Evolutionary conservation across 2,113 vertebrate species (phyloP), one percentile per base, ranked within the genome.

Genomic region (Cyanistes caeruleus): DNA sequence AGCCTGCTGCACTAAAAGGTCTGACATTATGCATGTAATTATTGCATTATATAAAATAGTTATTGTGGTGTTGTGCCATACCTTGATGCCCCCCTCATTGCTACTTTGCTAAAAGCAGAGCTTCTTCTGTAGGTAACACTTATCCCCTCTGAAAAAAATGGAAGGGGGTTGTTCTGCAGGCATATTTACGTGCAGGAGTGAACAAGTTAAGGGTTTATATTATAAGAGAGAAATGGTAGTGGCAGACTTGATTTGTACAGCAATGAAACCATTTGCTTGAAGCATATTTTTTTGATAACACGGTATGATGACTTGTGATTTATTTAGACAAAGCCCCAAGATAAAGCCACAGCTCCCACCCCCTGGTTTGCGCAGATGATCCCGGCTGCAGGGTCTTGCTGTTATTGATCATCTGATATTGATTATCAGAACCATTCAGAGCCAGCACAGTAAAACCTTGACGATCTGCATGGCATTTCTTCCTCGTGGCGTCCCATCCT

Each of bases 321-420:
- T 93, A 87, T 91, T 87, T 82, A 79, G 62, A 53, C 74, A 91
- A 86, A 89, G 48, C 74, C 69, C 28, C 0, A 0, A 91, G 65
- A 84, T 89, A 84, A 94, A 95, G 70, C 87, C 93, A 39, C 84
- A 75, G 87, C 91, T 94, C 84, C 91, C 74, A 79, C 69, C 74
- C 77, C 72, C 37, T 73, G 53, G 48, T 89, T 78, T 81, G 73
- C 13, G 1, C 0, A 0, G 89, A 72, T n/a, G 62, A 82, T 91
- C 78, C 81, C 33, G 53, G 33, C 84, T 82, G 84, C 65, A 3
- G 46, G 68, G 46, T 56, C 76, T 56, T 51, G 20, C 80, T 68
- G 44, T 68, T 89, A 96, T 82, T 82, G 94, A 94, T 94, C 93
- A 94, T 96, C 94, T 95, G 93, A 93, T 93, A 93, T 77, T 80